phyloP scores from a whole-genome alignment of 2,888 invertebrate genomes.

The Dusona sp. region DNA sequence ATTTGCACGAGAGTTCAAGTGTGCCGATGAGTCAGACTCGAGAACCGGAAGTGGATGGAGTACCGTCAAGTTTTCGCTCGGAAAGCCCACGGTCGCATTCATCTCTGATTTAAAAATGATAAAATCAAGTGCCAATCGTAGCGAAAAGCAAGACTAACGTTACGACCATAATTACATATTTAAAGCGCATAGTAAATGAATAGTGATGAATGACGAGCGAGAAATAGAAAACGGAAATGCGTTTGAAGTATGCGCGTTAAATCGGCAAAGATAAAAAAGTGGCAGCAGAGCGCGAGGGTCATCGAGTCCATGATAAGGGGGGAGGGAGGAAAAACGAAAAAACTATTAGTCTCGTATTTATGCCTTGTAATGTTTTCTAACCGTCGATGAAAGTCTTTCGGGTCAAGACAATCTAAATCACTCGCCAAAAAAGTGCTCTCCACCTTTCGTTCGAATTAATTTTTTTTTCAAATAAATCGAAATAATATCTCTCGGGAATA shows the following conservation, averaged over 20 bases:
- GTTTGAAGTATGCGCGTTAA: background rate
- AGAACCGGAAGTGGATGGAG: slow-evolving; percentile 22
- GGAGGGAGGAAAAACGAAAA: background rate
- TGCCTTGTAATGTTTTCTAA: slow-evolving; percentile 63
- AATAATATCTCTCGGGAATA: background rate
- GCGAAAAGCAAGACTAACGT: slow-evolving; percentile 76
- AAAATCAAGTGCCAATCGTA: slow-evolving; percentile 80
- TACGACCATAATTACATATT: slow-evolving; percentile 72
- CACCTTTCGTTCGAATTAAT: background rate
- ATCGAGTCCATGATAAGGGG: slow-evolving; percentile 34
- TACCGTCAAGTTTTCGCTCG: slow-evolving; percentile 22
- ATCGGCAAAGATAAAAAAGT: background rate
- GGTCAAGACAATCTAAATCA: slow-evolving; percentile 58
- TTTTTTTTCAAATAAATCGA: too few species aligned
- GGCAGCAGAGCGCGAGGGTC: slow-evolving; percentile 47
- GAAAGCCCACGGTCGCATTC: slow-evolving; percentile 39
- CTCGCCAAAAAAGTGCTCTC: slow-evolving; percentile 34
- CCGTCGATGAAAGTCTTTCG: slow-evolving; percentile 53
- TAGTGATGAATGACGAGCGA: slow-evolving; percentile 40
- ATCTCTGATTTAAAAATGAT: slow-evolving; percentile 23
- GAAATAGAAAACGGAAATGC: background rate
- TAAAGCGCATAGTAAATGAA: slow-evolving; percentile 56
- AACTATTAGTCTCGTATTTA: slow-evolving; percentile 38
- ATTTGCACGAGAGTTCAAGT: slow-evolving; percentile 21
- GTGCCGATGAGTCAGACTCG: slow-evolving; percentile 5